Evolutionary conservation across 2,888 invertebrate genomes (phyloP).

Genomic region (Patella pellucida): DNA sequence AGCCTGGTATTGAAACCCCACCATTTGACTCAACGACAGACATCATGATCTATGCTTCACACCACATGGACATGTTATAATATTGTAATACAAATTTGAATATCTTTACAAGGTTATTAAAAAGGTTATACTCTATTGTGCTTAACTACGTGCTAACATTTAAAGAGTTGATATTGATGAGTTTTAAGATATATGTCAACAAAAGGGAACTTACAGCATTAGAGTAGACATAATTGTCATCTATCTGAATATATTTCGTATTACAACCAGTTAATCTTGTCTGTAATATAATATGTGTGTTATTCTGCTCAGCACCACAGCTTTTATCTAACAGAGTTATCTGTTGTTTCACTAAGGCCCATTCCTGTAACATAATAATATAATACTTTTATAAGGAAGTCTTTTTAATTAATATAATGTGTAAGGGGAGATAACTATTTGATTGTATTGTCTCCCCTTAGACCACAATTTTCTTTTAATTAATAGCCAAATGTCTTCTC

Average conservation of each 20-base stretch:
- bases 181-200: conserved; percentile 3
- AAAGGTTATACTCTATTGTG: too few species aligned
- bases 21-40: too few species aligned
- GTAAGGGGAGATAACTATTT: too few species aligned
- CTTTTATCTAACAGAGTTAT: conserved; percentile 49
- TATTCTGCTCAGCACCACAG: conserved; percentile 60
- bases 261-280: conserved; percentile 61
- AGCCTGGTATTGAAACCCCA: too few species aligned
- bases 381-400: not conserved
- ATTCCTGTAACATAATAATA: conserved; percentile 38
- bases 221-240: conserved; percentile 50
- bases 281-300: conserved; percentile 62
- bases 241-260: conserved; percentile 47
- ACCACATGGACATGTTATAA: too few species aligned
- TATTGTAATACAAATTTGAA: too few species aligned
- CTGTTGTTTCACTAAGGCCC: conserved; percentile 52
- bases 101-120: too few species aligned
- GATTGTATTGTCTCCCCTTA: too few species aligned
- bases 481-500: too few species aligned
- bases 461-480: too few species aligned
- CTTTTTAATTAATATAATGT: too few species aligned
- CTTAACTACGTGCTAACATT: not conserved
- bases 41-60: too few species aligned
- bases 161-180: conserved; percentile 13
- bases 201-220: conserved; percentile 59